Conservation (phyloP, 2,888 invertebrate genomes). For the Melanophora roralis region DNA sequence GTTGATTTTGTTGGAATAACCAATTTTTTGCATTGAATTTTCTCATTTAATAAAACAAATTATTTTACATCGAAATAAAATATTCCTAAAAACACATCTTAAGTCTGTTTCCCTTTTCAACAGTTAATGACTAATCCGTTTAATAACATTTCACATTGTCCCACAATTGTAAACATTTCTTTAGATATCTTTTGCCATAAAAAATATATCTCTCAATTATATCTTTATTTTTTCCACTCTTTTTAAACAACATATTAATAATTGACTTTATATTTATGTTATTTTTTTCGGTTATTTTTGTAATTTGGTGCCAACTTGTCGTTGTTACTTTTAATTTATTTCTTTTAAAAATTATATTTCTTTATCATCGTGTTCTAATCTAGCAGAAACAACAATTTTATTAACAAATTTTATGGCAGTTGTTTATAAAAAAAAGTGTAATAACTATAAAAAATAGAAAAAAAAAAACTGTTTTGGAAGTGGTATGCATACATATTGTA, state of each 20-base stretch:
- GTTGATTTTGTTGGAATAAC: too few species aligned
- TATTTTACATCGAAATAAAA: too few species aligned
- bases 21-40: too few species aligned
- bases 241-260: not conserved
- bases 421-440: conserved; percentile 23
- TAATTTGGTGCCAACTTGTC: conserved; percentile 22
- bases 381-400: not conserved
- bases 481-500: too few species aligned
- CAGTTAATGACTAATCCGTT: too few species aligned
- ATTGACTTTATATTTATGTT: conserved; percentile 4
- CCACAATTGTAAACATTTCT: not conserved
- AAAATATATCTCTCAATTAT: not conserved
- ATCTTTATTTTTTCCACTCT: too few species aligned
- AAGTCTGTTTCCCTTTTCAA: too few species aligned
- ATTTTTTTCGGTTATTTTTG: not conserved
- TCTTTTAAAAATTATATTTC: not conserved
- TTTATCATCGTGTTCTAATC: not conserved
- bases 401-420: conserved; percentile 20
- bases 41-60: too few species aligned
- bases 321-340: conserved; percentile 1
- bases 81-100: too few species aligned
- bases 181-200: not conserved
- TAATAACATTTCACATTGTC: too few species aligned
- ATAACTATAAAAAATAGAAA: not conserved
- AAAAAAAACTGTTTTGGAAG: conserved; percentile 23